These are phyloP conservation scores for Melipona beecheii DNA, from an alignment of 2,888 invertebrate genomes.

Conservation along the genomic window DNA sequence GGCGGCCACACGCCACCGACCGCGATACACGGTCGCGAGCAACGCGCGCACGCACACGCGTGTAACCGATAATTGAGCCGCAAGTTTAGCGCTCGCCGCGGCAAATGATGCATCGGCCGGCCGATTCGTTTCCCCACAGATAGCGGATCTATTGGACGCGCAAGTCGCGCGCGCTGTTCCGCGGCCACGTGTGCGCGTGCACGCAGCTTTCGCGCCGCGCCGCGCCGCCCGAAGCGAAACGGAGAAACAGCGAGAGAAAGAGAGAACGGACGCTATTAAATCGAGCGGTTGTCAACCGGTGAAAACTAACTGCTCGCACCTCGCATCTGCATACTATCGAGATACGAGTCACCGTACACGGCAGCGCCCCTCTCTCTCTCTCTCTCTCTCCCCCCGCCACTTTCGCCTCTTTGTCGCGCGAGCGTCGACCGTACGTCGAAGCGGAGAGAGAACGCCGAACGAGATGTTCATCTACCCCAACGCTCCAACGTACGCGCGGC, in stretches of 20 bases:
- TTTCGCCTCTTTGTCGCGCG: background rate
- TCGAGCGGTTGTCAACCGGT: constrained; percentile 75
- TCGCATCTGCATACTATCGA: constrained; percentile 78
- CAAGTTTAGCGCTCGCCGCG: constrained; percentile 68
- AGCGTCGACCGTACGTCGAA: constrained; percentile 26
- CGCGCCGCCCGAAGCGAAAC: constrained; percentile 36
- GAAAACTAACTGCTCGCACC: constrained; percentile 76
- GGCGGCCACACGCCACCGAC: constrained; percentile 26
- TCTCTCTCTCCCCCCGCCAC: background rate
- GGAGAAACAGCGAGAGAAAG: constrained; percentile 12
- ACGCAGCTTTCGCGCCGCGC: constrained; percentile 58
- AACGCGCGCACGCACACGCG: constrained; percentile 31
- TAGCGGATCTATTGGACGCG: constrained; percentile 77
- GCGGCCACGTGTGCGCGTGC: constrained; percentile 47
- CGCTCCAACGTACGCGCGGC: constrained; percentile 54
- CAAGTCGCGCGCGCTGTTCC: constrained; percentile 53
- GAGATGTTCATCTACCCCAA: constrained; percentile 62
- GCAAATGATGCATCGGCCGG: constrained; percentile 74
- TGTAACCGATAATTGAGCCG: constrained; percentile 75
- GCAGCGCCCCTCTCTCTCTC: constrained; percentile 33
- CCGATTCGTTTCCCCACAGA: constrained; percentile 78
- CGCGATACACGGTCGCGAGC: constrained; percentile 17
- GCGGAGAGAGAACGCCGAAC: constrained; percentile 25
- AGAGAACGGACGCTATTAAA: constrained; percentile 68
- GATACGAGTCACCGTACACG: constrained; percentile 64